These are phyloP conservation scores for Cossypha caffra DNA, from an alignment of 2,797 vertebrate genomes.

Conservation along the genomic window DNA sequence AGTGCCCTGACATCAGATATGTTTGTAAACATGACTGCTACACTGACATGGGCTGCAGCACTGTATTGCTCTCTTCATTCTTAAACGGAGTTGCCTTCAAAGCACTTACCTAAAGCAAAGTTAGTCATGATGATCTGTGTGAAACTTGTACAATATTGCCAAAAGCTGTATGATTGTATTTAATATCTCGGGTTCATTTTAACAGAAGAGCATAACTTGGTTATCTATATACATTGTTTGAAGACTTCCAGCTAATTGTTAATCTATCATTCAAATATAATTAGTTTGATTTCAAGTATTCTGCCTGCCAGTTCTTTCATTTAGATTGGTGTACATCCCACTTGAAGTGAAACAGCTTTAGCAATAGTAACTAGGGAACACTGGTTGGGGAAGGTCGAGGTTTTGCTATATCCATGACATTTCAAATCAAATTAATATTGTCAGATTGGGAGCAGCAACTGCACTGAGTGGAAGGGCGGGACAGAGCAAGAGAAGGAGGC, in stretches of 20 bases:
- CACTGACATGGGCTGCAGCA: not conserved
- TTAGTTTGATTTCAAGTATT: conserved; percentile 45
- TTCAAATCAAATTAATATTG: conserved; percentile 37
- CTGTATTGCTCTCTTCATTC: conserved; percentile 17
- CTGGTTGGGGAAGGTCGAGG: not conserved
- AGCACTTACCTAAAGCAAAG: conserved; percentile 21
- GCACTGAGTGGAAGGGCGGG: not conserved
- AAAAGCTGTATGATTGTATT: conserved; percentile 47
- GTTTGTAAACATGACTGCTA: conserved; percentile 23
- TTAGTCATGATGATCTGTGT: conserved; percentile 17
- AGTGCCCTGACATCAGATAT: conserved; percentile 35
- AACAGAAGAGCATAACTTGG: conserved; percentile 17
- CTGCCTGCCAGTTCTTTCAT: conserved; percentile 13
- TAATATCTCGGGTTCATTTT: conserved; percentile 2
- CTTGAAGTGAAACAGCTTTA: not conserved
- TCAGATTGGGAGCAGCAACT: not conserved
- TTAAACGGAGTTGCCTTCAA: conserved; percentile 33
- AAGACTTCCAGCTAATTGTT: conserved; percentile 27
- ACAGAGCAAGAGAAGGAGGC: not conserved
- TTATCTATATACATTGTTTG: conserved; percentile 39
- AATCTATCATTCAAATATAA: conserved; percentile 47
- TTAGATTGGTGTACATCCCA: not conserved
- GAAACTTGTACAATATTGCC: conserved; percentile 42
- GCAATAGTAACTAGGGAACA: not conserved
- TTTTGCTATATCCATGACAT: not conserved